Percentiles rank a stretch among this genome's conserved stretches.
These are phyloP conservation scores for Gasterosteus nipponicus DNA, from an alignment of 2,113 vertebrate species.

Conservation along the genomic window DNA sequence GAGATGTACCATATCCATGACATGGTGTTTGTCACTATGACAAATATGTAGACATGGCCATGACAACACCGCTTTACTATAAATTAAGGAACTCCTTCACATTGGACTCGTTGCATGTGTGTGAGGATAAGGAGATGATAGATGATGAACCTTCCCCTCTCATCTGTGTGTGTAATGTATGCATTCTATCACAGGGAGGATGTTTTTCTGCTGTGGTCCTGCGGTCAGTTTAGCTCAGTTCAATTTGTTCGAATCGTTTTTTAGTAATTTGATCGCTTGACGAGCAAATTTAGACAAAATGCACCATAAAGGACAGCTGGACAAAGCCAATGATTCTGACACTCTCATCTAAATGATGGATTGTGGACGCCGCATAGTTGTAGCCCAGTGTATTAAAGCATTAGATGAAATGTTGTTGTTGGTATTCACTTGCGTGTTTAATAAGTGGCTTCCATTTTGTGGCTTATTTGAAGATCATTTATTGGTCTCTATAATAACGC, in stretches of 20 bases:
- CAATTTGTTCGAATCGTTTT: constrained; percentile 31
- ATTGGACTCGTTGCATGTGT: constrained; percentile 32
- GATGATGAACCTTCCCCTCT: constrained; percentile 16
- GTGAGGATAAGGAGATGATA: constrained; percentile 56
- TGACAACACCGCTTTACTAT: constrained; percentile 7
- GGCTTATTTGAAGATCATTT: constrained; percentile 78
- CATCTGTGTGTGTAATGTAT: constrained; percentile 8
- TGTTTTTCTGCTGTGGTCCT: constrained; percentile 22
- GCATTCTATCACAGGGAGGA: constrained; percentile 21
- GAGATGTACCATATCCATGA: constrained; percentile 43
- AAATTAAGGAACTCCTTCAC: constrained; percentile 32
- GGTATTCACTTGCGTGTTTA: constrained; percentile 62
- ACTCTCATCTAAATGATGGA: constrained; percentile 68
- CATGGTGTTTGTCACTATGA: constrained; percentile 29
- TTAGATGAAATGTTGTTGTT: constrained; percentile 67
- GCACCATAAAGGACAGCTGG: constrained; percentile 35
- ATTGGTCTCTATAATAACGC: constrained; percentile 45
- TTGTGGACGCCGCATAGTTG: constrained; percentile 37
- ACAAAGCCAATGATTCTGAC: constrained; percentile 26
- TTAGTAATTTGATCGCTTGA: constrained; percentile 47
- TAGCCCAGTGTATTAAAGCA: constrained; percentile 65
- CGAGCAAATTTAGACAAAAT: constrained; percentile 47
- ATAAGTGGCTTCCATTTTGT: constrained; percentile 70
- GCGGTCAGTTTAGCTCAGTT: constrained; percentile 20
- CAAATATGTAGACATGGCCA: too few species aligned